Base-by-base conservation (phyloP, 1,140 invertebrate species). In the Nasonia giraulti region DNA sequence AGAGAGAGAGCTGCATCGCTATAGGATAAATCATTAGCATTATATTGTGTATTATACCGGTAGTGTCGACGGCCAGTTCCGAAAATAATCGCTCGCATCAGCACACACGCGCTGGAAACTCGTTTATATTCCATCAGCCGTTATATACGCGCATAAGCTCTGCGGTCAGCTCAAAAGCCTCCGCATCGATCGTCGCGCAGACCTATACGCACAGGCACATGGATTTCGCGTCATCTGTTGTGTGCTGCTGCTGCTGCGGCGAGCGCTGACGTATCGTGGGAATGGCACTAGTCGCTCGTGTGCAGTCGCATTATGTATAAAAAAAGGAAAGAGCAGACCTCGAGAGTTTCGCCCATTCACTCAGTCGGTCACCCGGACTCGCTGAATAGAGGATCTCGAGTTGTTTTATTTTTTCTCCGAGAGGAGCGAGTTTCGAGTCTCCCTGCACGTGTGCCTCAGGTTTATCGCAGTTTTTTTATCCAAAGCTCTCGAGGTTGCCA, bases 231-330 rank as follows among this genome's bases (percentile, higher is more conserved):
- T 82, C 81, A 82, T 73, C 81, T 82, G 81, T 82, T 76, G 87
- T 82, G 80, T 78, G 82, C 81, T 66, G 80, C 81, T 83, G 84
- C 86, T 66, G 80, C 81, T 83, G 84, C 86, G 83, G 85, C 87
- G 55, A 55, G 87, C 85, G 85, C 82, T 88, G 90, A 91, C 88
- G 89, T 89, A 89, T 89, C 89, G 90, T 90, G 89, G 90, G 89
- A 91, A 91, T 90, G 87, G 81, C 40, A 50, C 55, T 81, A 81
- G 68, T 44, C 50, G 76, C 12, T 47, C 62, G 85, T 83, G 85
- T 87, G 33, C 31, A 84, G 44, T 62, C 27, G 23, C 55, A 44
- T n/a, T 69, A 62, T 62, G 20, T 7, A 62, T 62, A 20, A 20
- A 62, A 71, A 55, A 27, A 47, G 10, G 78, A 82, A 75, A 85